Evolutionary conservation across 2,113 vertebrate species (phyloP), one percentile per base, ranked within the genome.

Genomic region (Hymenochirus boettgeri): DNA sequence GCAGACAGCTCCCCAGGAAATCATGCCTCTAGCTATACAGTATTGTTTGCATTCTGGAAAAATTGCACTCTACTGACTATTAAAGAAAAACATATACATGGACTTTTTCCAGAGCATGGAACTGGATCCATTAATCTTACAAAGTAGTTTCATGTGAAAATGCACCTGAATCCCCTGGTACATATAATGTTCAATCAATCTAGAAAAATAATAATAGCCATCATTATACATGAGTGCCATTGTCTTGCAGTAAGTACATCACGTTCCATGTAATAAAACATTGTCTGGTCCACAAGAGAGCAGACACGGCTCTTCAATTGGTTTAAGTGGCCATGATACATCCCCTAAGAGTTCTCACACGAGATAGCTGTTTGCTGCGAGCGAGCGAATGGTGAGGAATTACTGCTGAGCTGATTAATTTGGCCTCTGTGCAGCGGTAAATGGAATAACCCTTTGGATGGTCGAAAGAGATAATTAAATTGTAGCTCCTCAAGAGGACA

Each of bases 221-320:
- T 42, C 13, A 42, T 42, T 42, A n/a, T 42, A 42, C n/a, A 18
- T 17, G 17, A 42, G 39, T 42, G 39, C 39, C 13, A 42, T 42
- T 42, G 39, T 42, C 39, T n/a, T 42, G 39, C 39, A n/a, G 39
- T 42, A 42, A 42, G 39, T 48, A 48, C 18, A 48, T 48, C 46
- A 9, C 46, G 22, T 48, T 48, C 19, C 18, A 48, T 48, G 46
- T 48, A 48, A 48, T 22, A 11, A 22, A 48, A 21, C 7, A 21
- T 48, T 48, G 46, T 48, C 46, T 48, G 18, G 19, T 48, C 21
- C 21, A 21, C 22, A 48, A 48, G 17, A 48, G 18, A 21, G 46
- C 9, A 48, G 19, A 48, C 46, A 23, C 21, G 13, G 46, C 46
- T 48, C 46, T 48, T 48, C 18, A 48, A 48, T 48, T 48, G 18